Conservation (phyloP, 2,888 invertebrate genomes). For the Spatulosminthurus flaviceps region DNA sequence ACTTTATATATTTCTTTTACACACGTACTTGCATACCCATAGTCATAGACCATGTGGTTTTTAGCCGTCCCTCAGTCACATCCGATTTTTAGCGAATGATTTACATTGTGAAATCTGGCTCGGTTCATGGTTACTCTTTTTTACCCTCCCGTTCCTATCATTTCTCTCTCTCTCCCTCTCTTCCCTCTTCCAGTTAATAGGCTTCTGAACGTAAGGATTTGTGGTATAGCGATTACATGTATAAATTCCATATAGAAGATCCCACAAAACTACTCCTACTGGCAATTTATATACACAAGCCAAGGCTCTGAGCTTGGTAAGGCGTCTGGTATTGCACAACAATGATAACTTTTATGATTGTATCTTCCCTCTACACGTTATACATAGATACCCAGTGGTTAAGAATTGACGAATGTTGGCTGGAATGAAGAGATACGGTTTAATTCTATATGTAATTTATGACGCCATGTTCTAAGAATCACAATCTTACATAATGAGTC, state of each 20-base stretch:
- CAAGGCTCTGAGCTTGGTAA: background rate
- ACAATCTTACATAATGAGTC: too few species aligned
- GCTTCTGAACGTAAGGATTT: background rate
- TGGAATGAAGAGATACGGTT: conserved; percentile 2
- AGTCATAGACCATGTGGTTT: conserved; percentile 13
- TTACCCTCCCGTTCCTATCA: background rate
- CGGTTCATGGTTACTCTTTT: too few species aligned
- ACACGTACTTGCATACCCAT: too few species aligned
- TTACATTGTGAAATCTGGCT: conserved; percentile 7
- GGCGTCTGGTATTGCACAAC: background rate
- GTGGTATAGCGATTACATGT: background rate
- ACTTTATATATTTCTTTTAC: too few species aligned
- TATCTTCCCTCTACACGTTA: too few species aligned
- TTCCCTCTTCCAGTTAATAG: background rate
- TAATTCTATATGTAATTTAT: too few species aligned
- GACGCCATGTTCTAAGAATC: too few species aligned
- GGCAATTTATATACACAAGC: too few species aligned
- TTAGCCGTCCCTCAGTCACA: conserved; percentile 23
- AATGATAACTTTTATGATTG: conserved; percentile 6
- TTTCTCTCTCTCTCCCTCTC: background rate
- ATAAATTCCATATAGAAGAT: too few species aligned
- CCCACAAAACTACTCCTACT: too few species aligned
- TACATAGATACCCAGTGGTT: too few species aligned
- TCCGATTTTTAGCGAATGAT: conserved; percentile 32
- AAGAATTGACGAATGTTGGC: background rate